Evolutionary conservation across 2,113 vertebrate genomes (phyloP).

Genomic region (Uria lomvia): DNA sequence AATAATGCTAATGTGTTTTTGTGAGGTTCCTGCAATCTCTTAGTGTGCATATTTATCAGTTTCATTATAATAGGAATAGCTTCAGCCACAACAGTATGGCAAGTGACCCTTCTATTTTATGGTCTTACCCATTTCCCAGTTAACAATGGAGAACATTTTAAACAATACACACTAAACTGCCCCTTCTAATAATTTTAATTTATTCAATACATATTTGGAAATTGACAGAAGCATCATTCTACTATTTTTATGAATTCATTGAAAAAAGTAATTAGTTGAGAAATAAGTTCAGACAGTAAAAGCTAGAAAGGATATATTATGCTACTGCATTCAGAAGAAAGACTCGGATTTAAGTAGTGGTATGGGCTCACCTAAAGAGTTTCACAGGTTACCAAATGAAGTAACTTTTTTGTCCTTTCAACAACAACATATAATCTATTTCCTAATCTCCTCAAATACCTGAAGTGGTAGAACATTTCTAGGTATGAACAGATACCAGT

Average conservation of each 20-base stretch:
- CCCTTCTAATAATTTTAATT: background rate
- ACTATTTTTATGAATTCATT: background rate
- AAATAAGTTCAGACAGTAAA: background rate
- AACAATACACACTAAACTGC: background rate
- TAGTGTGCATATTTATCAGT: background rate
- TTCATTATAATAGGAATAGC: background rate
- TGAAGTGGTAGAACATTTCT: background rate
- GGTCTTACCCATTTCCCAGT: background rate
- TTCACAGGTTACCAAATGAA: background rate
- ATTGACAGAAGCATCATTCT: background rate
- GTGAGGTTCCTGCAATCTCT: background rate
- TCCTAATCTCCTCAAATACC: background rate
- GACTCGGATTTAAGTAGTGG: background rate
- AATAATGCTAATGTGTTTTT: background rate
- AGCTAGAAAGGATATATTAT: background rate
- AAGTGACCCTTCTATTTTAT: background rate
- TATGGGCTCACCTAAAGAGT: background rate
- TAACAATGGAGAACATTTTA: background rate
- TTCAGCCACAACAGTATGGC: background rate
- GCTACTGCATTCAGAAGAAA: background rate
- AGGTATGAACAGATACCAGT: background rate
- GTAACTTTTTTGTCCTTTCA: background rate
- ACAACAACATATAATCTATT: background rate
- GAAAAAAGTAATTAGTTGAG: background rate
- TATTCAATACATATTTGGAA: background rate